Evolutionary conservation across 2,113 vertebrate genomes (phyloP), one percentile per base, ranked within the genome.

Genomic region (Hiodon tergisus): DNA sequence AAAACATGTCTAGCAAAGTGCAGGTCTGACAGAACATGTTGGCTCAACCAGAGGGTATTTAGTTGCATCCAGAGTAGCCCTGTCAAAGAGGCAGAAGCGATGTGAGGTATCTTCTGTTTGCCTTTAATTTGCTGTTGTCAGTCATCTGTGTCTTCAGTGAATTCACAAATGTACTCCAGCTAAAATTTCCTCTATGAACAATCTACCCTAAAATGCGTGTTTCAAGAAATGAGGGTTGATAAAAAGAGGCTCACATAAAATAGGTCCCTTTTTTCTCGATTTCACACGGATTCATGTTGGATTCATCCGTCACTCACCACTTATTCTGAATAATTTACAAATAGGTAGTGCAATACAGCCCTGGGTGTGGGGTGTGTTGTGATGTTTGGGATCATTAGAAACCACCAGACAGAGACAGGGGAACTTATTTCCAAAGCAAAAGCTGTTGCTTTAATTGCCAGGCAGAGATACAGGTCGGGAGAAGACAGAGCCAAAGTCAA

Each of bases 41-140:
- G 71, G 83, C 47, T 81, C 65, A 72, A 63, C 75, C 67, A 53
- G 75, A 51, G 52, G 63, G 61, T 66, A 62, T 63, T 47, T 57
- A 16, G 17, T n/a, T 67, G 73, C 67, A 65, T 58, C 62, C 50
- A 73, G 69, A 65, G 67, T 13, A 51, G 63, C 61, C 62, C 52
- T 63, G 61, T 69, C 50, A 16, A 60, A 66, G 74, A 53, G 5
- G 55, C 14, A 7, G n/a, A 54, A 31, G 52, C 71, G 63, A 54
- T 80, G 78, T 78, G 75, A 75, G 77, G 54, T 57, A 46, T 83
- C 66, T 65, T 61, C 53, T 83, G 69, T 78, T 74, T 79, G 70
- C 72, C 48, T 81, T 83, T 85, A 74, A 82, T 83, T 82, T 83
- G 79, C 76, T 50, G 67, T 76, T 82, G 86, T 84, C 79, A 78